Evolutionary conservation across 2,888 invertebrate genomes (phyloP).

Genomic region (Tetranychus truncatus): DNA sequence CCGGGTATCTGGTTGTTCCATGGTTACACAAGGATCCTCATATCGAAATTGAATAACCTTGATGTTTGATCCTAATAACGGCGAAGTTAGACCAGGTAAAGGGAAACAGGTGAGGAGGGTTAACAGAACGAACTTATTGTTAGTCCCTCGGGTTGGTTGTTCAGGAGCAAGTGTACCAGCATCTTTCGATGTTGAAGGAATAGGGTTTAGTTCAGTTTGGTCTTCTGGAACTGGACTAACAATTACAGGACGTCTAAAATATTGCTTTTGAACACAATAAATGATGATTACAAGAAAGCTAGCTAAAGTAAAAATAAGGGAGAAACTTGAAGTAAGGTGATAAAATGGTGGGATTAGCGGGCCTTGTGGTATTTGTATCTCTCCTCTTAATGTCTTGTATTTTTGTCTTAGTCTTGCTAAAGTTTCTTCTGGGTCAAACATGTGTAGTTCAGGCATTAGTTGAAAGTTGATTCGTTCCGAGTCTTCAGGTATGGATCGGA

Average conservation of each 20-base stretch:
- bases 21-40: neutral
- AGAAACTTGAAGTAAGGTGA: neutral
- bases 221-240: neutral
- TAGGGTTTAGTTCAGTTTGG: neutral
- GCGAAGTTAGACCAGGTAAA: neutral
- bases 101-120: no score
- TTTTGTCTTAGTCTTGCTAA: neutral
- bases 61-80: neutral
- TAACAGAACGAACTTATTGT: neutral
- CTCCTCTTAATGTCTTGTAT: neutral
- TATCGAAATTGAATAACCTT: neutral
- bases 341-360: neutral
- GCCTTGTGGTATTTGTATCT: neutral
- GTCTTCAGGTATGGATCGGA: neutral
- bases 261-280: no score
- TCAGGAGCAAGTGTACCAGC: neutral
- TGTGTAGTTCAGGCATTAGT: neutral
- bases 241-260: neutral
- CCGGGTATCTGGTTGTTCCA: neutral
- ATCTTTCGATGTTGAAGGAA: neutral
- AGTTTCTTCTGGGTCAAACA: neutral
- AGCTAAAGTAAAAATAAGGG: neutral
- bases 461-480: constrained; percentile 1
- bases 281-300: neutral
- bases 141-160: neutral